phyloP scores from a whole-genome alignment of 2,113 vertebrate species.

The Serinus canaria region DNA sequence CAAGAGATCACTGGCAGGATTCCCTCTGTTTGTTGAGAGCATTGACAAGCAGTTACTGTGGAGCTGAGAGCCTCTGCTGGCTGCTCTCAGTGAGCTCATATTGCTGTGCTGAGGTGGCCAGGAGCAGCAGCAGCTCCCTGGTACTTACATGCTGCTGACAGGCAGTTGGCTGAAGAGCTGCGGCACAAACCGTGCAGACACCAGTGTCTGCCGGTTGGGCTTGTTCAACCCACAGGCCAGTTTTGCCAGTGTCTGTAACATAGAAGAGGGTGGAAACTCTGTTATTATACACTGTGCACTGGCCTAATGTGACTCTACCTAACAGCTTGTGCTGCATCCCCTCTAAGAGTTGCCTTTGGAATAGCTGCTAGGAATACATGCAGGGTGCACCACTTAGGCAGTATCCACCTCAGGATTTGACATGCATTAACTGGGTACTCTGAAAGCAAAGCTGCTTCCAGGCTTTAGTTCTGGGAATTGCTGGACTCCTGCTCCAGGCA shows the following conservation, averaged over 20 bases:
- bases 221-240: conserved; percentile 95
- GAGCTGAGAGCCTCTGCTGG: background rate
- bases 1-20: background rate
- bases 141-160: conserved; percentile 88
- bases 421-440: background rate
- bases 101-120: background rate
- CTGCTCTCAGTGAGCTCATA: background rate
- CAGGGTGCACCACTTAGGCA: background rate
- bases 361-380: background rate
- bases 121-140: background rate
- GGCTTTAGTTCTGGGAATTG: background rate
- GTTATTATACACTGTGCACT: background rate
- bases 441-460: background rate
- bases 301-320: background rate
- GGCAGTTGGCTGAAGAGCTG: conserved; percentile 87
- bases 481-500: background rate
- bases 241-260: conserved; percentile 88
- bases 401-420: background rate
- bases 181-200: conserved; percentile 82
- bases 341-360: background rate
- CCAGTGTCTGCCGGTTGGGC: conserved; percentile 90
- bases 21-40: background rate
- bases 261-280: background rate
- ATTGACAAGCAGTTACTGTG: background rate
- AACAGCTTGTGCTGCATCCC: background rate